Conservation (phyloP, 2,113 vertebrate genomes). For the Alligator mississippiensis region DNA sequence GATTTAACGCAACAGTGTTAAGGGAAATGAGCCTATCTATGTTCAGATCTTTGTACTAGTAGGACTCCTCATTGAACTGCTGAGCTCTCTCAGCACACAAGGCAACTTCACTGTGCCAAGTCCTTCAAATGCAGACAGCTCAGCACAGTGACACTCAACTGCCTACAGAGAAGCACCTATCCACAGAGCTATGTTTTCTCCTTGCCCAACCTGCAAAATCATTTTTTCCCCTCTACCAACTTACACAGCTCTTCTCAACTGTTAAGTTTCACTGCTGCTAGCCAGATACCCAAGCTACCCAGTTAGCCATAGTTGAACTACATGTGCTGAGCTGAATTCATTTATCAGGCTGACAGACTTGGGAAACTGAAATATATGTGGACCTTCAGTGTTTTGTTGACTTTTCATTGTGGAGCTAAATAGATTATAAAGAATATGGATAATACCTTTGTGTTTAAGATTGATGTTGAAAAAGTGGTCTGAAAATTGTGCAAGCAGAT, state of each 20-base stretch:
- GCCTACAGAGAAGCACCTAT: not conserved
- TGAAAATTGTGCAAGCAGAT: not conserved
- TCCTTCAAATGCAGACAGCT: not conserved
- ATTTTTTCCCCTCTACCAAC: not conserved
- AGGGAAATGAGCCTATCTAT: fast-evolving
- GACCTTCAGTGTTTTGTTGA: not conserved
- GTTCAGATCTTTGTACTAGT: not conserved
- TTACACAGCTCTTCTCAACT: not conserved
- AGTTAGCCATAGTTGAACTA: not conserved
- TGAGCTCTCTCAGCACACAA: not conserved
- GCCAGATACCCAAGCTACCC: not conserved
- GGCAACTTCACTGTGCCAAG: not conserved
- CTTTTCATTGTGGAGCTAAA: not conserved
- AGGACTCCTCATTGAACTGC: not conserved
- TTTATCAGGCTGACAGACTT: not conserved
- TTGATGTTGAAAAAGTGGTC: fast-evolving
- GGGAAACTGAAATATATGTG: not conserved
- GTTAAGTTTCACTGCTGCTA: not conserved
- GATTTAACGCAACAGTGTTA: not conserved
- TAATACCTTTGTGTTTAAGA: not conserved
- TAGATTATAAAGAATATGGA: not conserved
- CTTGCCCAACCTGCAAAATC: not conserved
- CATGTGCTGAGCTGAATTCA: not conserved
- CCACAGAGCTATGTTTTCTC: not conserved
- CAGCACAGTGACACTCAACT: not conserved